These are phyloP conservation scores for Tenthredo livida DNA, from an alignment of 2,888 invertebrate species.

Conservation along the genomic window DNA sequence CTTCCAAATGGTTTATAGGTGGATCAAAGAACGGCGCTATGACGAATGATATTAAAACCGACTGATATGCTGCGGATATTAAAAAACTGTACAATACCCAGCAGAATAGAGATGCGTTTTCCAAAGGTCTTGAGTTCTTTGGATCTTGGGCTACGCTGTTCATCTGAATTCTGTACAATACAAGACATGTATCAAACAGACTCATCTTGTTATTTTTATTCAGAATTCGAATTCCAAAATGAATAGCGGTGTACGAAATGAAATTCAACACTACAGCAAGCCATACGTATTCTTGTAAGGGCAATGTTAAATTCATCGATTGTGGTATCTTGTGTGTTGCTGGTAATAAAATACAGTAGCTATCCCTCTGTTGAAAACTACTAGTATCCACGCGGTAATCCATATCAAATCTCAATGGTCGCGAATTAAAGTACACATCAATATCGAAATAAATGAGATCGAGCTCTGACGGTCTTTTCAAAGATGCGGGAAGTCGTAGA, in stretches of 20 bases:
- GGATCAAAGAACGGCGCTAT: neutral
- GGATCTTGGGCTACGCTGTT: neutral
- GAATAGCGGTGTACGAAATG: neutral
- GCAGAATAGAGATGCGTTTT: neutral
- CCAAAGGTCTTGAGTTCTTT: neutral
- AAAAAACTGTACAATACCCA: conserved; percentile 30
- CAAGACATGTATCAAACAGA: neutral
- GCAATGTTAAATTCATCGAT: neutral
- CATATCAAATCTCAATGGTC: conserved; percentile 13
- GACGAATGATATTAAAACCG: conserved; percentile 8
- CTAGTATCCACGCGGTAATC: conserved; percentile 15
- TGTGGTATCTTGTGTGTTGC: neutral
- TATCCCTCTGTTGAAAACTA: neutral
- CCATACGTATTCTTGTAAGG: neutral
- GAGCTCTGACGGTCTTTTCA: neutral
- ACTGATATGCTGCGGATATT: conserved; percentile 19
- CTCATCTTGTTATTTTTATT: neutral
- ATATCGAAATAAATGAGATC: neutral
- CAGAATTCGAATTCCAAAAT: conserved; percentile 3
- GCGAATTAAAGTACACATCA: neutral
- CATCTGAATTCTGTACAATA: conserved; percentile 12
- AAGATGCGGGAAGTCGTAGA: neutral
- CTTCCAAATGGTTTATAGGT: neutral
- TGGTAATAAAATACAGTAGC: conserved; percentile 19
- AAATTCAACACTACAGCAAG: neutral